Evolutionary conservation across 2,888 invertebrate genomes (phyloP).

Genomic region (Ochropleura leucogaster): DNA sequence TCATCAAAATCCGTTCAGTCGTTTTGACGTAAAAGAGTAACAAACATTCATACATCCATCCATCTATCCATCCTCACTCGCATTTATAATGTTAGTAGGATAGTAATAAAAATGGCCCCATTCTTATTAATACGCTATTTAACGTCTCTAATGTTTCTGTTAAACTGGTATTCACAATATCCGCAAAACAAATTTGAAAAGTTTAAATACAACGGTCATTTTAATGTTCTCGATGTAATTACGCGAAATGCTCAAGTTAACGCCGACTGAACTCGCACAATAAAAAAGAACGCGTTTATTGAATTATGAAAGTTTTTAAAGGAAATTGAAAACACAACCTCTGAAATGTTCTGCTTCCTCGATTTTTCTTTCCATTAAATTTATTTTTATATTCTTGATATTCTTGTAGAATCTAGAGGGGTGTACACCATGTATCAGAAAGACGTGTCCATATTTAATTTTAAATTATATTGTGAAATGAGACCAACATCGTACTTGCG

Average conservation of each 20-base stretch:
- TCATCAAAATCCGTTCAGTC: too few species aligned
- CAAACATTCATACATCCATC: too few species aligned
- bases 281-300: constrained; percentile 39
- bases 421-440: neutral
- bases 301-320: constrained; percentile 51
- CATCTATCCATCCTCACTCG: too few species aligned
- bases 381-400: constrained; percentile 17
- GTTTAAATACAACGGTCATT: constrained; percentile 24
- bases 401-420: neutral
- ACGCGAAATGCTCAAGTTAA: constrained; percentile 46
- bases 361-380: constrained; percentile 20
- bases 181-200: constrained; percentile 13
- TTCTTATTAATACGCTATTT: neutral
- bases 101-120: neutral
- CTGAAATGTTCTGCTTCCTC: constrained; percentile 21
- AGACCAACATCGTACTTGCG: neutral
- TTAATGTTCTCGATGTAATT: constrained; percentile 46
- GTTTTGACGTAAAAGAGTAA: too few species aligned
- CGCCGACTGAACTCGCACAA: constrained; percentile 45
- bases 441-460: neutral
- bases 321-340: constrained; percentile 41
- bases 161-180: constrained; percentile 13
- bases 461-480: too few species aligned
- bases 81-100: too few species aligned
- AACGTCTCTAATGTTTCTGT: neutral